Evolutionary conservation across 2,113 vertebrate species (phyloP).

Genomic region (Pithys albifrons): DNA sequence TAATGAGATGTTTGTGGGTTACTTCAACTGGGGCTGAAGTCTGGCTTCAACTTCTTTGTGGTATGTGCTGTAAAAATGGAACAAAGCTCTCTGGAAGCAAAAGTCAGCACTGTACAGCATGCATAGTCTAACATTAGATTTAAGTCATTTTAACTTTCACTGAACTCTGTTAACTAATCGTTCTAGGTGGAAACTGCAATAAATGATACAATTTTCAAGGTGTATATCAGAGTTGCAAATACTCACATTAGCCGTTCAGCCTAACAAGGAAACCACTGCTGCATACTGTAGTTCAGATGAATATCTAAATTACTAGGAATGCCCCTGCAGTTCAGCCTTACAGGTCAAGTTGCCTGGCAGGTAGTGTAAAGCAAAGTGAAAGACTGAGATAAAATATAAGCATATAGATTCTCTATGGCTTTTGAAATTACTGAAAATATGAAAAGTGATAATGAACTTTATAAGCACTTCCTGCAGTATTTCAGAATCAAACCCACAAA

Average conservation of each 20-base stretch:
- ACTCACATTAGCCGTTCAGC: background rate
- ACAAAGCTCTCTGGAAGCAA: background rate
- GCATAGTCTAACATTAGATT: background rate
- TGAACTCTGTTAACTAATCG: slow-evolving; percentile 39
- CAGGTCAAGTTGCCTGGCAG: slow-evolving; percentile 10
- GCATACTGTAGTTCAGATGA: background rate
- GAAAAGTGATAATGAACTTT: slow-evolving; percentile 38
- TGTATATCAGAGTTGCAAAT: slow-evolving; percentile 39
- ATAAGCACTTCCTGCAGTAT: background rate
- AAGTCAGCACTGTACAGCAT: background rate
- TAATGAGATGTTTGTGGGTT: slow-evolving; percentile 37
- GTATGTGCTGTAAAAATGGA: background rate
- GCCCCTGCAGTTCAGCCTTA: background rate
- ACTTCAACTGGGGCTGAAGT: background rate
- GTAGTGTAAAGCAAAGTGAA: slow-evolving; percentile 8
- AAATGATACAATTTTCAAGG: slow-evolving; percentile 46
- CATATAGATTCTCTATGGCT: background rate
- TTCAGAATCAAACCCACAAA: background rate
- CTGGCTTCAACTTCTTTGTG: slow-evolving; percentile 12
- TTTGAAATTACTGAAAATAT: slow-evolving; percentile 34
- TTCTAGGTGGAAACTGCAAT: slow-evolving; percentile 23
- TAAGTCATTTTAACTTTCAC: slow-evolving; percentile 13
- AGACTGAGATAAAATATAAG: background rate
- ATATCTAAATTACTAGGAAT: slow-evolving; percentile 17
- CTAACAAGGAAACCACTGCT: background rate